These are phyloP conservation scores for Drosophila nr. fundita DNA, from an alignment of 2,888 invertebrate species.

Conservation along the genomic window DNA sequence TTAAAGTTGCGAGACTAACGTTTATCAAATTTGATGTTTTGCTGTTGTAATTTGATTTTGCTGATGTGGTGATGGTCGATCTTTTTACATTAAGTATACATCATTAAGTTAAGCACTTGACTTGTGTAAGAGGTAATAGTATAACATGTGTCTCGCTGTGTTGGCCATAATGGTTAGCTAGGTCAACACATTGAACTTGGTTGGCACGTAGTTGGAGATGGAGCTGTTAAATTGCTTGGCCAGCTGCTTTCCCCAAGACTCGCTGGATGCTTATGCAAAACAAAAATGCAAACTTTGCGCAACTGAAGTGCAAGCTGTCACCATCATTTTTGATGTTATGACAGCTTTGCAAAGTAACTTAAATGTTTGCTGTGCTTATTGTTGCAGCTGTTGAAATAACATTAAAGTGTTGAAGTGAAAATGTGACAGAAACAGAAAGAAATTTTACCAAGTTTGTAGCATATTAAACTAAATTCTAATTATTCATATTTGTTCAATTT, in stretches of 20 bases:
- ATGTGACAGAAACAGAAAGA: conserved; percentile 9
- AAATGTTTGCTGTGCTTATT: conserved; percentile 33
- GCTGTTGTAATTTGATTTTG: conserved; percentile 20
- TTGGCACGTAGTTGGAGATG: conserved; percentile 2
- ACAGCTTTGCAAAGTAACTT: conserved; percentile 14
- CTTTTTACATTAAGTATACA: conserved; percentile 29
- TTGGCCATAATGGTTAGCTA: conserved; percentile 32
- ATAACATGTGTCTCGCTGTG: conserved; percentile 10
- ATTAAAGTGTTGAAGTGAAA: conserved; percentile 34
- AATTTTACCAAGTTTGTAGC: conserved; percentile 2
- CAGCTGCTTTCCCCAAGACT: conserved; percentile 17
- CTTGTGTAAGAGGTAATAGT: conserved; percentile 28
- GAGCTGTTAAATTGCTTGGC: conserved; percentile 7
- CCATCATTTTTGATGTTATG: conserved; percentile 24
- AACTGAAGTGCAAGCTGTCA: conserved; percentile 37
- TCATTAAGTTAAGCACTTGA: conserved; percentile 27
- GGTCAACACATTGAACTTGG: conserved; percentile 59
- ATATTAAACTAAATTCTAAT: not conserved
- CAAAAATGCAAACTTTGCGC: conserved; percentile 41
- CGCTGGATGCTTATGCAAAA: conserved; percentile 32
- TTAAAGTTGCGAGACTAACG: not conserved
- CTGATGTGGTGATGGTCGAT: conserved; percentile 7
- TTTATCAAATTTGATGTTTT: conserved; percentile 18
- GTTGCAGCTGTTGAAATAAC: conserved; percentile 57
- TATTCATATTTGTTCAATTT: not conserved